Base-by-base conservation (phyloP, 92 coral and sea anemone species). In the Epizoanthus stellaris region DNA sequence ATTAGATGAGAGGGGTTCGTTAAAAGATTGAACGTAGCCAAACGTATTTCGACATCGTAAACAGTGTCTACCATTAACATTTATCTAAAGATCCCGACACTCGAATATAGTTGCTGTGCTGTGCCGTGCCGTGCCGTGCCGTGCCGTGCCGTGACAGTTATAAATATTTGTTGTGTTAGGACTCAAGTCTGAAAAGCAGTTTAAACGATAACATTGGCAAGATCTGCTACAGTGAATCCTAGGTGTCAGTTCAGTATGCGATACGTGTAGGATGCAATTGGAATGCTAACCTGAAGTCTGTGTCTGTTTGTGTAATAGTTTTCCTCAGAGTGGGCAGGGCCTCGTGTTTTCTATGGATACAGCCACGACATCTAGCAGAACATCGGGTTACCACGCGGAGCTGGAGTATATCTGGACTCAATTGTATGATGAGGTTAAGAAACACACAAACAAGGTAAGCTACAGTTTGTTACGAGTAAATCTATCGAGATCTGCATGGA, bases 291-390 rank as follows among this genome's bases (percentile, higher is more conserved):
- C 56, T 52, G 12, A 52, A 9, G 15, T 52, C 56, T 52, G 56
- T 11, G 73, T 68, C 80, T 74, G 60, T 47, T 74, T 23, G 7
- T 9, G 25, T 40, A 14, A 11, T 52, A 70, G 75, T 67, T 54
- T 82, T 67, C 49, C 75, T 25, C 64, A 82, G 42, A 82, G 77
- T 59, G 67, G 77, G 19, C 58, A 67, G 47, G 86, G 89, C 60
- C 85, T 94, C 9, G 89, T 90, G 82, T 94, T 94, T 60, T 89
- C 98, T 38, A 92, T 94, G 98, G 98, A 94, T 73, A 94, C 95
- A 5, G 89, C 98, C 10, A 92, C 98, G 8, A 94, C 98, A 11
- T 95, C 93, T 11, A 68, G 89, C 49, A 85, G 98, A 34, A 94
- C 98, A 0, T 87, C 93, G 16, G 85, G 82, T 0, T 94, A 94